phyloP scores from a whole-genome alignment of 2,888 invertebrate species.

The Dasypogon diadema region DNA sequence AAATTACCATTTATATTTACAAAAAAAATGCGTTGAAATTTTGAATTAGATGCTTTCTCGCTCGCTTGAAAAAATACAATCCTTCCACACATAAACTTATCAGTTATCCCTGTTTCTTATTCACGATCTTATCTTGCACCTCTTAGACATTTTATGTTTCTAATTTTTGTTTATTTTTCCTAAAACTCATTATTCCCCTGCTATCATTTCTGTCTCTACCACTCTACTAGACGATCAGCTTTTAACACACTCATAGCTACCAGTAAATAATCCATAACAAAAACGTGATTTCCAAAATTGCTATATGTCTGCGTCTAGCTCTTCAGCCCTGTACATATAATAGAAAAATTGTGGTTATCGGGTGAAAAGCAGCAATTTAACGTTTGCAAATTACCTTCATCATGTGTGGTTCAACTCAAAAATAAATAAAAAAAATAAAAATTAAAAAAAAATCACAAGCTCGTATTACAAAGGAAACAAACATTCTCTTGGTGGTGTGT shows the following conservation, averaged over 20 bases:
- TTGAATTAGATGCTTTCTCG: too few relatives aligned
- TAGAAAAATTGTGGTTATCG: conserved; percentile 31
- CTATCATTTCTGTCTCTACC: not conserved
- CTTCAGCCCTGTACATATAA: conserved; percentile 25
- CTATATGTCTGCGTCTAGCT: conserved; percentile 41
- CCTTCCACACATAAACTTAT: too few relatives aligned
- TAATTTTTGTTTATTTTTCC: not conserved
- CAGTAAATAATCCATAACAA: conserved; percentile 17
- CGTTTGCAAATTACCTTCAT: conserved; percentile 22
- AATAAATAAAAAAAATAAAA: conserved; percentile 31
- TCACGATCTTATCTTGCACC: not conserved
- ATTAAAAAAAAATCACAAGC: conserved; percentile 20
- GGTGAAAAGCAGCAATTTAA: conserved; percentile 21
- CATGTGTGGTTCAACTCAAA: conserved; percentile 34
- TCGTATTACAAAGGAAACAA: conserved; percentile 21
- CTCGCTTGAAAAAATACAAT: too few relatives aligned
- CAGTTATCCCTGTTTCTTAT: too few relatives aligned
- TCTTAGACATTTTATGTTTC: not conserved
- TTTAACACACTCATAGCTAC: not conserved
- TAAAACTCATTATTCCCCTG: not conserved
- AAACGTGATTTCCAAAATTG: conserved; percentile 16
- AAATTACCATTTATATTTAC: too few relatives aligned
- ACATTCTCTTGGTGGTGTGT: conserved; percentile 48
- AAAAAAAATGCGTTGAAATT: too few relatives aligned
- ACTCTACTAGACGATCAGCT: not conserved